Base-by-base conservation (phyloP, 2,888 invertebrate genomes). In the Octodonta nipae region DNA sequence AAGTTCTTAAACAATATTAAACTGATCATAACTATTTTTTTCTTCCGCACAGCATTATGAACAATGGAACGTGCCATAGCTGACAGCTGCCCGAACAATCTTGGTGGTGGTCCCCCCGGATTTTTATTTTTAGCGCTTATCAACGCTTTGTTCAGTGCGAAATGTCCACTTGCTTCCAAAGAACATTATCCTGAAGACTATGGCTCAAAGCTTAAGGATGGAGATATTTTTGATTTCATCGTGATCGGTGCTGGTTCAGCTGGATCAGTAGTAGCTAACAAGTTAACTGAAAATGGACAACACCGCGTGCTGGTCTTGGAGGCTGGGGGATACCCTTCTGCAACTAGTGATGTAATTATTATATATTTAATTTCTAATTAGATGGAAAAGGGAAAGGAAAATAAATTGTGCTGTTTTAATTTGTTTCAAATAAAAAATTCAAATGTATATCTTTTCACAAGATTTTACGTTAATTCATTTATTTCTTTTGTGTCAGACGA, bases 41-140 rank as follows among this genome's bases (percentile, higher is more conserved):
- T n/a, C n/a, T n/a, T n/a, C n/a, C n/a, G n/a, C n/a, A n/a, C n/a
- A n/a, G n/a, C n/a, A n/a, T n/a, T n/a, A n/a, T n/a, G n/a, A n/a
- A n/a, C n/a, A n/a, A n/a, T n/a, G n/a, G n/a, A n/a, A n/a, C n/a
- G n/a, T n/a, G n/a, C n/a, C n/a, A n/a, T n/a, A n/a, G n/a, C n/a
- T 4, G 38, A 37, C 10, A 31, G 35, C 2, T 46, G 46, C 15
- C 37, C 37, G 2, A 34, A 41, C 4, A 43, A 38, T 11, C 31
- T 43, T n/a, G 28, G 38, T 40, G 64, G 66, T 2, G 54, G 58
- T 0, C 56, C 63, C 1, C 65, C 64, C 0, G 60, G 65, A 0
- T n/a, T n/a, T n/a, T 40, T 75, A 28, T 75, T 80, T 51, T 53
- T 66, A 2, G 65, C 73, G 6, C 56, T 76, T 0, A 49, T 79